Percentiles rank a stretch among this genome's conserved stretches.
Evolutionary conservation across 1,140 invertebrate species (phyloP).

Genomic region (Hypothenemus hampei): DNA sequence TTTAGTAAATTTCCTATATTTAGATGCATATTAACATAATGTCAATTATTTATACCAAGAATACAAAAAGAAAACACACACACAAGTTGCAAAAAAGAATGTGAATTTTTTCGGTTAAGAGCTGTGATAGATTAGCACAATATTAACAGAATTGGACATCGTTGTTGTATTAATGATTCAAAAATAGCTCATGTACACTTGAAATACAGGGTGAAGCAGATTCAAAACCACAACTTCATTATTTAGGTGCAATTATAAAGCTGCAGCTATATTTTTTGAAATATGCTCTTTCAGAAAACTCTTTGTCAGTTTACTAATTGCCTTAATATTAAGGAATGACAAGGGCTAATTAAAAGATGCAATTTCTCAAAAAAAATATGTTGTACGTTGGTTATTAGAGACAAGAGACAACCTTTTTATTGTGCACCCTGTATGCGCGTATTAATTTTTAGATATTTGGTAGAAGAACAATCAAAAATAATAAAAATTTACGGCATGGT

Average conservation of each 20-base stretch:
- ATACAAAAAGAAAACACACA: neutral
- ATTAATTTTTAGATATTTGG: neutral
- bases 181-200: neutral
- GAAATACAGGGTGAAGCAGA: too few species aligned
- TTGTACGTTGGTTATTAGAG: too few species aligned
- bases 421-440: too few species aligned
- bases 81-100: neutral
- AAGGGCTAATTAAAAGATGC: neutral
- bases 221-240: too few species aligned
- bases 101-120: constrained; percentile 4
- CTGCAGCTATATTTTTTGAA: too few species aligned
- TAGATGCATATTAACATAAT: neutral
- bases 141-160: neutral
- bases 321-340: constrained; percentile 1
- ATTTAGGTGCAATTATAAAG: too few species aligned
- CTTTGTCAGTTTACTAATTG: neutral
- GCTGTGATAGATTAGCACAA: constrained; percentile 30
- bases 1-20: constrained; percentile 7
- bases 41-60: constrained; percentile 6
- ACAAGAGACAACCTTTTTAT: too few species aligned
- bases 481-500: constrained; percentile 12
- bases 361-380: neutral
- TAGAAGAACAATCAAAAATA: constrained; percentile 22
- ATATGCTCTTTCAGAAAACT: constrained; percentile 3
- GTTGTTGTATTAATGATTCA: neutral